phyloP scores from a whole-genome alignment of 2,888 invertebrate species.

The Agriopis aurantiaria region DNA sequence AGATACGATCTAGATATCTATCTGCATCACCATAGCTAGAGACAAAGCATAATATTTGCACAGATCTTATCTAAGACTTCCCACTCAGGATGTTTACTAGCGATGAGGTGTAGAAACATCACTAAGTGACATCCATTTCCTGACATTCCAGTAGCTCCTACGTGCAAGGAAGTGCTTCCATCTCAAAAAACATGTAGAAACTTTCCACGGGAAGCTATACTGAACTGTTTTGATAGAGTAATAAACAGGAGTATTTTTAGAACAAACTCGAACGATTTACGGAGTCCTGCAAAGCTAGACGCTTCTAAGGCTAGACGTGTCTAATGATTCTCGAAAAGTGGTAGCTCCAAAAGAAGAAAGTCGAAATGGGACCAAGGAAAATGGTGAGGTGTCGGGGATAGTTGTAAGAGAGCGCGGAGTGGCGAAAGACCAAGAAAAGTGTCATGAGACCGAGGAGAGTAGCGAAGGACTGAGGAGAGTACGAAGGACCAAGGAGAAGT shows the following conservation, averaged over 20 bases:
- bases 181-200: slow-evolving; percentile 15
- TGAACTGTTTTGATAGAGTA: slow-evolving; percentile 22
- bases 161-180: slow-evolving; percentile 3
- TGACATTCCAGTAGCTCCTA: neutral
- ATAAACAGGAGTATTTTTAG: slow-evolving; percentile 23
- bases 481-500: neutral
- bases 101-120: neutral
- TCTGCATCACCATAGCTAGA: too few species aligned
- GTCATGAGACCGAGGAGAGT: too few species aligned
- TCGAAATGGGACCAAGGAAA: too few species aligned
- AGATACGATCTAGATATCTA: too few species aligned
- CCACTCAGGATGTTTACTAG: slow-evolving; percentile 15
- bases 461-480: too few species aligned
- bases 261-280: neutral
- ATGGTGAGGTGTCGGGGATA: too few species aligned
- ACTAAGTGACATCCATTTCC: neutral
- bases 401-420: too few species aligned
- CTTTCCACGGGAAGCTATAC: slow-evolving; percentile 20
- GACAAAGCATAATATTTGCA: neutral
- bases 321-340: neutral
- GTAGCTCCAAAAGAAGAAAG: neutral
- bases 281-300: neutral
- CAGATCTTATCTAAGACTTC: slow-evolving; percentile 1
- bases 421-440: too few species aligned
- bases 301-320: too few species aligned